Conservation (phyloP, 1,140 invertebrate genomes). For the Calephelis virginiensis region DNA sequence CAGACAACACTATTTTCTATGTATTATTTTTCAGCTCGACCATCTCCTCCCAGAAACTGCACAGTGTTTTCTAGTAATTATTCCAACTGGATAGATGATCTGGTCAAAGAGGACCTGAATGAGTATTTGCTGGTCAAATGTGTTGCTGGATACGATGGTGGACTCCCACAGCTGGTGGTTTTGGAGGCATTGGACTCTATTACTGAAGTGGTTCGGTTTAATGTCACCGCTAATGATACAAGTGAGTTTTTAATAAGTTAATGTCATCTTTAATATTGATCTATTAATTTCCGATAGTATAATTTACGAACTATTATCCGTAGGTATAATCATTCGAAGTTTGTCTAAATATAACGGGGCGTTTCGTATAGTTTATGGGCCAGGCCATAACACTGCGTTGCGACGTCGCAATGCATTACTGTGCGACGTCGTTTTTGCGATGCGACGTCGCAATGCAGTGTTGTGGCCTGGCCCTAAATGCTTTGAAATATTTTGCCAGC, state of each 20-base stretch:
- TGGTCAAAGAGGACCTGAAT: slow-evolving; percentile 42
- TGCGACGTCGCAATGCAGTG: too few relatives aligned
- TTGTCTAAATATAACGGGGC: too few relatives aligned
- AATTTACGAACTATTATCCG: too few relatives aligned
- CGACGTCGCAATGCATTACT: too few relatives aligned
- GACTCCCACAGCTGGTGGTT: slow-evolving; percentile 59
- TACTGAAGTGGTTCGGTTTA: slow-evolving; percentile 49
- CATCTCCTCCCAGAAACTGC: slow-evolving; percentile 63
- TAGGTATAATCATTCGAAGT: too few relatives aligned
- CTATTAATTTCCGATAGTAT: too few relatives aligned
- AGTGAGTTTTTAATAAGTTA: slow-evolving; percentile 43
- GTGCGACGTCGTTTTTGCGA: too few relatives aligned
- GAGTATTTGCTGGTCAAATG: slow-evolving; percentile 57
- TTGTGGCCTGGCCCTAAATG: too few relatives aligned
- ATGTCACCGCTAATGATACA: slow-evolving; percentile 65
- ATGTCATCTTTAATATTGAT: too few relatives aligned
- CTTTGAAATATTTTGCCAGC: too few relatives aligned
- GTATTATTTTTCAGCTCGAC: slow-evolving; percentile 44
- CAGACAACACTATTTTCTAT: not conserved
- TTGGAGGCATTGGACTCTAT: slow-evolving; percentile 58
- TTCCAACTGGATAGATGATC: slow-evolving; percentile 60
- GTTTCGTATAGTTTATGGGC: too few relatives aligned
- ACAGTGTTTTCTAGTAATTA: slow-evolving; percentile 55
- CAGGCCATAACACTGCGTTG: too few relatives aligned
- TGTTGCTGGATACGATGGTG: slow-evolving; percentile 62